Evolutionary conservation across 2,797 vertebrate genomes (phyloP).

Genomic region (Oreochromis grahami): DNA sequence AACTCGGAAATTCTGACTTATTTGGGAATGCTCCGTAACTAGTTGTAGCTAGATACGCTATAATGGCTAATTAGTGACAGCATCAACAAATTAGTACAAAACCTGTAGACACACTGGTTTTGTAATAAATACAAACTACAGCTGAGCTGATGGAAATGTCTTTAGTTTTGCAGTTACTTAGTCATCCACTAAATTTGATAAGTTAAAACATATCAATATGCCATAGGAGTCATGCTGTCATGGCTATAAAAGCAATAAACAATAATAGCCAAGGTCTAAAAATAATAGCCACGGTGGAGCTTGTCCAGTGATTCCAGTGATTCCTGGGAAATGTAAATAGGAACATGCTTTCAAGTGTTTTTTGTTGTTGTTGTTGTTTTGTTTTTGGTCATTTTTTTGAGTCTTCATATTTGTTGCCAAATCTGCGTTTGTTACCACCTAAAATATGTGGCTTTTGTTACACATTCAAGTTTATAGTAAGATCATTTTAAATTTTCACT

Average conservation of each 20-base stretch:
- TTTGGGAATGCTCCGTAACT: not conserved
- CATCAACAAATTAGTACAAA: not conserved
- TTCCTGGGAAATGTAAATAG: not conserved
- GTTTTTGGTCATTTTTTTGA: not conserved
- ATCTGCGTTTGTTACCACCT: not conserved
- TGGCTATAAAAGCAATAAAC: fast-evolving
- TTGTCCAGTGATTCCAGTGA: not conserved
- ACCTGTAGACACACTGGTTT: not conserved
- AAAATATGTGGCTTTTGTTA: not conserved
- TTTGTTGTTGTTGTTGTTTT: not conserved
- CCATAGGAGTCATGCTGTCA: not conserved
- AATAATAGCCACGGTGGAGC: fast-evolving
- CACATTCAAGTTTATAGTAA: not conserved
- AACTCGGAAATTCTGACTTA: fast-evolving
- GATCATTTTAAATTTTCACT: not conserved
- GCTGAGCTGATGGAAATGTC: not conserved
- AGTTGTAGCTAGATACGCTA: not conserved
- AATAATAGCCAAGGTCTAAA: not conserved
- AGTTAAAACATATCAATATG: fast-evolving
- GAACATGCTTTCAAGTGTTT: not conserved
- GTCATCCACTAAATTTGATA: not conserved
- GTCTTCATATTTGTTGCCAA: not conserved
- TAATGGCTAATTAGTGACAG: not conserved
- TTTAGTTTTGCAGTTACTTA: not conserved
- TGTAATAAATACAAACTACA: not conserved